Percentiles rank a stretch among this genome's conserved stretches.
These are phyloP conservation scores for Rhinichthys osculus DNA, from an alignment of 2,797 vertebrate genomes.

Conservation along the genomic window DNA sequence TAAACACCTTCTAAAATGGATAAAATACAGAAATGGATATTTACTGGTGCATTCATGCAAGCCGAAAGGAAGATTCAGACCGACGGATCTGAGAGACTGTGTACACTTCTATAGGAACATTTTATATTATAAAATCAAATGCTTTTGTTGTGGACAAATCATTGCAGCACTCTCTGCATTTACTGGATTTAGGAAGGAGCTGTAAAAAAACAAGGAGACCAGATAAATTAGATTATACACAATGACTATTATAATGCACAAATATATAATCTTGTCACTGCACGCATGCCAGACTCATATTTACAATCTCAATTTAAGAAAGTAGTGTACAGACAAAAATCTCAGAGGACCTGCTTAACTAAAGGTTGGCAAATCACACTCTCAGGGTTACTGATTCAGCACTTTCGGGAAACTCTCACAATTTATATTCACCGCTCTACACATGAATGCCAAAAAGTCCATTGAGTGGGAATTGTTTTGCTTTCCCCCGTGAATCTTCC, in stretches of 20 bases:
- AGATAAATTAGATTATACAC: constrained; percentile 67
- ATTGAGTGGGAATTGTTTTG: constrained; percentile 32
- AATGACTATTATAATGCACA: constrained; percentile 66
- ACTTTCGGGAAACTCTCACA: constrained; percentile 38
- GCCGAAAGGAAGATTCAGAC: background rate
- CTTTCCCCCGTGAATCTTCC: constrained; percentile 26
- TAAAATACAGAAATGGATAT: background rate
- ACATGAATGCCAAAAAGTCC: constrained; percentile 52
- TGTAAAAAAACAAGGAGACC: constrained; percentile 59
- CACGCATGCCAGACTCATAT: constrained; percentile 58
- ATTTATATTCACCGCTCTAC: constrained; percentile 36
- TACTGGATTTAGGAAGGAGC: constrained; percentile 11
- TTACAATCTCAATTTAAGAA: constrained; percentile 61
- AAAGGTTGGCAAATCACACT: constrained; percentile 66
- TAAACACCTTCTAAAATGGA: background rate
- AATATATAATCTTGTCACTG: constrained; percentile 69
- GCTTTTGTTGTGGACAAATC: background rate
- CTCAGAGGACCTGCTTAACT: constrained; percentile 58
- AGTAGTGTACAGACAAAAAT: constrained; percentile 50
- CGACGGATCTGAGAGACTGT: background rate
- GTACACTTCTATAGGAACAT: background rate
- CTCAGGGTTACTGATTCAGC: constrained; percentile 46
- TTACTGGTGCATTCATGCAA: background rate
- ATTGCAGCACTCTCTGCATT: constrained; percentile 23
- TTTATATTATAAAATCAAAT: constrained; percentile 9